Conservation (phyloP, 2,113 vertebrate species). For the Tinamus guttatus region DNA sequence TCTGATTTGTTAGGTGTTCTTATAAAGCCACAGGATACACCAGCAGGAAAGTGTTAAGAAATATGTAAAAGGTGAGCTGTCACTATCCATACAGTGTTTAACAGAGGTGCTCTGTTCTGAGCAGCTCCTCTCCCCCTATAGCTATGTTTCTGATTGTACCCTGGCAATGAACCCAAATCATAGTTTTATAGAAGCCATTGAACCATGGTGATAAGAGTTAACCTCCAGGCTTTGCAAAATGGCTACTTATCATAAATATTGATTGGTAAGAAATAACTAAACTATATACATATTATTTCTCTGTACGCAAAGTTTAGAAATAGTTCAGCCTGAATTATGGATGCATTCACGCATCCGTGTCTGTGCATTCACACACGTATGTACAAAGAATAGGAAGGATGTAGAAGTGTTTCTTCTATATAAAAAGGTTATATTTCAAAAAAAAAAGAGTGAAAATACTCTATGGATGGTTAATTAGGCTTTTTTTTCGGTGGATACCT, state of each 20-base stretch:
- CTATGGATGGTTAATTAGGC: neutral
- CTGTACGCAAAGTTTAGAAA: neutral
- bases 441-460: neutral
- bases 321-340: neutral
- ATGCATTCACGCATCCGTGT: rapidly evolving
- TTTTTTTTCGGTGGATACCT: neutral
- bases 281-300: neutral
- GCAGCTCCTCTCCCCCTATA: neutral
- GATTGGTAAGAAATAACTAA: neutral
- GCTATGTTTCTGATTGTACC: neutral
- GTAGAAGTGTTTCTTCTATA: neutral
- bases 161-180: neutral
- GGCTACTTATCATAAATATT: neutral
- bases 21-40: neutral
- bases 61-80: neutral
- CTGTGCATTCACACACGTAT: no score
- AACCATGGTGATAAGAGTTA: neutral
- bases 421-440: neutral
- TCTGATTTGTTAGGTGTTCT: neutral
- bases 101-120: neutral
- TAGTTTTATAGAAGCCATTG: neutral
- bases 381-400: neutral
- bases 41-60: neutral
- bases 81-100: neutral
- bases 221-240: neutral